Evolutionary conservation across 2,888 invertebrate species (phyloP).

Genomic region (Hetaerina titia): DNA sequence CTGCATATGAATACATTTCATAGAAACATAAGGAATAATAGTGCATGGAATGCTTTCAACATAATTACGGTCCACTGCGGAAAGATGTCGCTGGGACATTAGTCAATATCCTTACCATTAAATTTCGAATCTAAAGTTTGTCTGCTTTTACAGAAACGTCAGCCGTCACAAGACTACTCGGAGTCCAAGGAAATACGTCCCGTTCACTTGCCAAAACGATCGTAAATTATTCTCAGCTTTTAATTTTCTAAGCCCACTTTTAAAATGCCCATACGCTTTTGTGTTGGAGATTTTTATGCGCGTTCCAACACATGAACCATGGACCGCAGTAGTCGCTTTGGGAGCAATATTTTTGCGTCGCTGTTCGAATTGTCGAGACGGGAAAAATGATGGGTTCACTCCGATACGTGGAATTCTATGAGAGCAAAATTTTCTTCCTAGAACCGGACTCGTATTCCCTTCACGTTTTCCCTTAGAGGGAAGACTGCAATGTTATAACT

Average conservation of each 20-base stretch:
- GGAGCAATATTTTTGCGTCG: not conserved
- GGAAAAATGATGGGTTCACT: not conserved
- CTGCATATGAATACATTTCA: too few species aligned
- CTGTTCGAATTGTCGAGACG: not conserved
- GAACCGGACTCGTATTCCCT: too few species aligned
- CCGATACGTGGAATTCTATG: not conserved
- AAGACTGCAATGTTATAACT: too few species aligned
- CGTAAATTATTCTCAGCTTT: conserved; percentile 19
- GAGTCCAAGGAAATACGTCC: not conserved
- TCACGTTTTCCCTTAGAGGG: too few species aligned
- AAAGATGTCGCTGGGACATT: too few species aligned
- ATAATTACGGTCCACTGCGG: too few species aligned
- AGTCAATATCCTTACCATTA: too few species aligned
- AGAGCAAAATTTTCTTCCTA: not conserved
- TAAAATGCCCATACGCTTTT: not conserved
- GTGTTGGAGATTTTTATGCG: not conserved
- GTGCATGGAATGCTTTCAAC: too few species aligned
- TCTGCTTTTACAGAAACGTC: not conserved
- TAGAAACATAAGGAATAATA: too few species aligned
- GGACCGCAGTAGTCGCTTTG: not conserved
- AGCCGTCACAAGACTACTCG: not conserved
- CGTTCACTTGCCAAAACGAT: not conserved
- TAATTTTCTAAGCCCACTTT: not conserved
- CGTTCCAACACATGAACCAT: not conserved
- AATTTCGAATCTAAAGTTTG: not conserved